phyloP scores from a whole-genome alignment of 30 jellyfish, hydroid and myxozoan species.

The Aurelia sp. region DNA sequence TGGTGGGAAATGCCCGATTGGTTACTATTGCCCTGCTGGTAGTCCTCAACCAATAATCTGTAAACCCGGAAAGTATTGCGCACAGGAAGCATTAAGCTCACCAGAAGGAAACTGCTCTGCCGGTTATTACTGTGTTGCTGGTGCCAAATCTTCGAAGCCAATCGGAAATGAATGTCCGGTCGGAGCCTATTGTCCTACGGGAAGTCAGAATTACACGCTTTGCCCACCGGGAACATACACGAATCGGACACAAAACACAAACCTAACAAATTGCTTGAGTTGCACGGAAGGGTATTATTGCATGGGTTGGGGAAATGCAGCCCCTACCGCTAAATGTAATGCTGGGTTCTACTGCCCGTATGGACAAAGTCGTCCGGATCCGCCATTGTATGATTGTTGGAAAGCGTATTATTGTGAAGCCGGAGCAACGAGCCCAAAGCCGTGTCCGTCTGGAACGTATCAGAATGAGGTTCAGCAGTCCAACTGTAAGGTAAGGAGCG shows the following conservation, averaged over 20 bases:
- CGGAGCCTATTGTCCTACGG: constrained; percentile 92
- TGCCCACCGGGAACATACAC: constrained; percentile 99
- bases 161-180: constrained; percentile 91
- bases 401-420: constrained; percentile 82
- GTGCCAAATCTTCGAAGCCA: constrained; percentile 85
- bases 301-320: constrained; percentile 90
- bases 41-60: constrained; percentile 83
- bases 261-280: constrained; percentile 71
- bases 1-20: constrained; percentile 95
- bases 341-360: constrained; percentile 96
- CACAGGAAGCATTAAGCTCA: constrained; percentile 62
- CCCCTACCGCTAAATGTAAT: constrained; percentile 83
- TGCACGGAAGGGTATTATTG: constrained; percentile 90
- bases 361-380: constrained; percentile 85
- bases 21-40: constrained; percentile 90
- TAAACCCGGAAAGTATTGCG: constrained; percentile 90
- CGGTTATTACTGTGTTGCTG: constrained; percentile 88
- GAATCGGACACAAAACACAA: constrained; percentile 74
- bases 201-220: constrained; percentile 80
- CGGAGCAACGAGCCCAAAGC: constrained; percentile 69
- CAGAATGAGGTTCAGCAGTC: constrained; percentile 88
- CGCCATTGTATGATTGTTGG: constrained; percentile 76
- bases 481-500: constrained; percentile 81
- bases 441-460: constrained; percentile 90
- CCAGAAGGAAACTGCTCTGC: constrained; percentile 88